Conservation (phyloP, 2,113 vertebrate species). For the Setophaga coronata region DNA sequence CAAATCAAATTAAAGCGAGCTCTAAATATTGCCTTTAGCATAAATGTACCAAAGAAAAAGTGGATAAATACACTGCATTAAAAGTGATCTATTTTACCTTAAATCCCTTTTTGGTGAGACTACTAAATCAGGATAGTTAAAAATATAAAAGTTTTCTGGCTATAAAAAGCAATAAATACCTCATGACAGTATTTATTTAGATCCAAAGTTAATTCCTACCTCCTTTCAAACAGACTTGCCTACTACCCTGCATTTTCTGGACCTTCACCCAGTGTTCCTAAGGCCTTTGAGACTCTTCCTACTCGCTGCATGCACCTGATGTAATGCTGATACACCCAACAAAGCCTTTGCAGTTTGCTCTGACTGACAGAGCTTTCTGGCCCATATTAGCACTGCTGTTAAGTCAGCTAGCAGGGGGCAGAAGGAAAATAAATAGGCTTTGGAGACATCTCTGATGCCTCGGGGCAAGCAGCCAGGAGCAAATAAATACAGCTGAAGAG, state of each 20-base stretch:
- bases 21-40: background rate
- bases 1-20: background rate
- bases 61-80: background rate
- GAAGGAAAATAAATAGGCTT: constrained; percentile 61
- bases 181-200: background rate
- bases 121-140: background rate
- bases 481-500: constrained; percentile 62
- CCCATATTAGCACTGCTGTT: constrained; percentile 16
- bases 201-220: background rate
- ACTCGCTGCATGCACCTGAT: background rate
- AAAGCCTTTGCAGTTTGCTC: background rate
- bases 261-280: background rate
- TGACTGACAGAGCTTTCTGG: constrained; percentile 45
- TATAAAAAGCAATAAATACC: background rate
- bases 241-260: background rate
- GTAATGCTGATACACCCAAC: background rate
- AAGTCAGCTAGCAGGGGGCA: constrained; percentile 51
- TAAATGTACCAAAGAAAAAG: background rate
- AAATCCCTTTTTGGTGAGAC: background rate
- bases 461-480: constrained; percentile 45
- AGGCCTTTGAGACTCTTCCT: background rate
- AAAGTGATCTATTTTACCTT: background rate
- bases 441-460: constrained; percentile 31
- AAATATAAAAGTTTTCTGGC: background rate
- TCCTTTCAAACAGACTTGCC: background rate